These are phyloP conservation scores for Hypsopygia costalis DNA, from an alignment of 2,888 invertebrate genomes.

Conservation along the genomic window DNA sequence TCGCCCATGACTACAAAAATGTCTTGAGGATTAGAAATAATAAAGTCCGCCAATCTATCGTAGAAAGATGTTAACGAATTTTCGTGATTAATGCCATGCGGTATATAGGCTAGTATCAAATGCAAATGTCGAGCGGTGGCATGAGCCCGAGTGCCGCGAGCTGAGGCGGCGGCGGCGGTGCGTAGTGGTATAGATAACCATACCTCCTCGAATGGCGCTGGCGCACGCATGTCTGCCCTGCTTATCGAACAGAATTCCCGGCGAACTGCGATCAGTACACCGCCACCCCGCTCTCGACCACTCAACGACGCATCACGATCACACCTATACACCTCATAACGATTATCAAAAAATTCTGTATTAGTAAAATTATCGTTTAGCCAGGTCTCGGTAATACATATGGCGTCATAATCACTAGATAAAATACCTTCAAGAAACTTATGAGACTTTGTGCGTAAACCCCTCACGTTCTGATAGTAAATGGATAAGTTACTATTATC, in stretches of 20 bases:
- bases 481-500: background rate
- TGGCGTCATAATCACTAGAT: conserved; percentile 1
- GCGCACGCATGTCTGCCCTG: conserved; percentile 4
- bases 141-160: too few relatives aligned
- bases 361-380: conserved; percentile 2
- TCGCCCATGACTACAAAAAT: conserved; percentile 10
- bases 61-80: conserved; percentile 6
- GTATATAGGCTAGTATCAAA: conserved; percentile 10
- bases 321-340: conserved; percentile 1
- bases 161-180: background rate
- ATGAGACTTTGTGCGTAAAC: too few relatives aligned
- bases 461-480: too few relatives aligned
- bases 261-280: conserved; percentile 9
- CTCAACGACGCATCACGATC: background rate
- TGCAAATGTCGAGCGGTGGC: conserved; percentile 1
- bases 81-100: conserved; percentile 10
- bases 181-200: conserved; percentile 7
- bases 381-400: conserved; percentile 7
- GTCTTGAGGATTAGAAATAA: conserved; percentile 6
- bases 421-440: background rate
- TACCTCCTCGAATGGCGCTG: conserved; percentile 5
- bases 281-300: conserved; percentile 1
- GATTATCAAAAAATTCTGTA: conserved; percentile 3
- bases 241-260: background rate
- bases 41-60: conserved; percentile 5